These are phyloP conservation scores for Melieria crassipennis DNA, from an alignment of 2,888 invertebrate species.

Conservation along the genomic window DNA sequence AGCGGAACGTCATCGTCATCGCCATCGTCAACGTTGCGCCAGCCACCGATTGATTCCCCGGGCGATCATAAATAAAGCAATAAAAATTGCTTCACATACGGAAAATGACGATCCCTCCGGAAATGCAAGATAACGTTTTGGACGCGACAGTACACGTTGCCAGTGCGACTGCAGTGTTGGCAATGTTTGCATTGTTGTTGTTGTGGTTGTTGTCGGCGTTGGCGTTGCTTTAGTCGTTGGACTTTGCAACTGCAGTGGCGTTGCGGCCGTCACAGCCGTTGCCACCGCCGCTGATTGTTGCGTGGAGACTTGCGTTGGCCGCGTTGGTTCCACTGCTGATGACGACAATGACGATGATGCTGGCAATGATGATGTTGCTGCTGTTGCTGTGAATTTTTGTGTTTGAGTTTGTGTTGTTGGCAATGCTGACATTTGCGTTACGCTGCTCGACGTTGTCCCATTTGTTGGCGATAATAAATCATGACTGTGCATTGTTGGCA, in stretches of 20 bases:
- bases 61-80: conserved; percentile 25
- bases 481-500: conserved; percentile 22
- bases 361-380: conserved; percentile 13
- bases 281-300: not conserved
- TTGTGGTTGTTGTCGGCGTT: not conserved
- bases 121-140: conserved; percentile 68
- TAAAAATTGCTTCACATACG: conserved; percentile 58
- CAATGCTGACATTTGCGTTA: conserved; percentile 4
- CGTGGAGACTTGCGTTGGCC: not conserved
- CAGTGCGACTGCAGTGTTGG: conserved; percentile 34
- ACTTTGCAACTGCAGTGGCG: conserved; percentile 43
- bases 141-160: conserved; percentile 49
- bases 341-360: conserved; percentile 28
- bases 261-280: not conserved
- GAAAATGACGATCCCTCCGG: conserved; percentile 70
- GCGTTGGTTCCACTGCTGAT: conserved; percentile 35
- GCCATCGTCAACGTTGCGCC: too few species aligned
- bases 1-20: too few species aligned
- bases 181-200: not conserved
- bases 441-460: conserved; percentile 6
- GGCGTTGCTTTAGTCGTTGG: not conserved
- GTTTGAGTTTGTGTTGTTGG: not conserved
- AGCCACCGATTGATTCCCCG: not conserved
- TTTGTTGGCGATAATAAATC: conserved; percentile 33
- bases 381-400: conserved; percentile 2